Conservation (phyloP, 2,888 invertebrate genomes). For the Netelia virgata region DNA sequence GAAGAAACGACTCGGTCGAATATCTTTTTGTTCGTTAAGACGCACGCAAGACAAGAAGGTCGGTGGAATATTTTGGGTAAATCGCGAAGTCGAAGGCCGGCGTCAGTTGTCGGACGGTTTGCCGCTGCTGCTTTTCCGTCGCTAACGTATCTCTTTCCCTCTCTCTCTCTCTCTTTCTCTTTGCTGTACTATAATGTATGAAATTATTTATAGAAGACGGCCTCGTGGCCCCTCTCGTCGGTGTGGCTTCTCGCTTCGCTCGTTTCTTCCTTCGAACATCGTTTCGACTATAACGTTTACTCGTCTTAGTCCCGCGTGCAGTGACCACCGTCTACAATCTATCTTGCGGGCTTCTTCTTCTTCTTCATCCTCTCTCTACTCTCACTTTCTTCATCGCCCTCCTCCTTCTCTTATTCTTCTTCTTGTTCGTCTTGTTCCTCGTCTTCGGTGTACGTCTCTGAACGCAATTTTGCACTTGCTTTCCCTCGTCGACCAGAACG, state of each 20-base stretch:
- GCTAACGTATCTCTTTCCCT: conserved; percentile 17
- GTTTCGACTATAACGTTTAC: conserved; percentile 68
- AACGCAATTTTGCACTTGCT: conserved; percentile 8
- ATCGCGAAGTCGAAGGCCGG: conserved; percentile 66
- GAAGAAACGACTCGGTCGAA: conserved; percentile 32
- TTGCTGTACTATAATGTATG: conserved; percentile 71
- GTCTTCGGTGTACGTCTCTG: not conserved
- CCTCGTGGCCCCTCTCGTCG: conserved; percentile 69
- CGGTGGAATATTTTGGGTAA: conserved; percentile 68
- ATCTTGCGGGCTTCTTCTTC: conserved; percentile 62
- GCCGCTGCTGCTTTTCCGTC: conserved; percentile 55
- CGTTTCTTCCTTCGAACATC: conserved; percentile 57
- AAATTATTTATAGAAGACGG: conserved; percentile 81
- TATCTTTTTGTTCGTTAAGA: conserved; percentile 4
- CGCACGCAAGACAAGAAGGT: conserved; percentile 54
- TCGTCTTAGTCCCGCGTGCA: conserved; percentile 79
- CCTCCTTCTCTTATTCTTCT: not conserved
- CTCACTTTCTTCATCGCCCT: conserved; percentile 4
- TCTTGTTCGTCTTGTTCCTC: conserved; percentile 1
- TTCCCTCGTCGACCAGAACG: conserved; percentile 10
- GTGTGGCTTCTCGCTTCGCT: conserved; percentile 51
- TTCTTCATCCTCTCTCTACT: conserved; percentile 4
- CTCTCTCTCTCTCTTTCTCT: not conserved
- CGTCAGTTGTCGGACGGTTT: conserved; percentile 63
- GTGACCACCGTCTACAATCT: conserved; percentile 72